Evolutionary conservation across 2,113 vertebrate species (phyloP).

Genomic region (Cephalophus harveyi): DNA sequence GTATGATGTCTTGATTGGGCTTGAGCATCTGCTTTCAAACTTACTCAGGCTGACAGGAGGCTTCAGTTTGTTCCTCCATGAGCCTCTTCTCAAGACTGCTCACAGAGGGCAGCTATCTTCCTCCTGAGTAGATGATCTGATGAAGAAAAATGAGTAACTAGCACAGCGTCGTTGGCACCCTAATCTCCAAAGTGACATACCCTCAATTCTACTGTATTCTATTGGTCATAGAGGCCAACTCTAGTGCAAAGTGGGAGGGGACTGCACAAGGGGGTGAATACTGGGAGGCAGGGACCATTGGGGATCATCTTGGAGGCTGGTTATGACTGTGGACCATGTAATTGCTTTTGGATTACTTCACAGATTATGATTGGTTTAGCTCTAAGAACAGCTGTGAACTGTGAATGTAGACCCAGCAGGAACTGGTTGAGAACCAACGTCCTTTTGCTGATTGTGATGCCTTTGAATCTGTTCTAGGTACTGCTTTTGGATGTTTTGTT

Average conservation of each 20-base stretch:
- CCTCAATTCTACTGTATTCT: neutral
- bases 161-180: neutral
- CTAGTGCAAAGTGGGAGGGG: neutral
- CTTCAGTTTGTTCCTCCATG: neutral
- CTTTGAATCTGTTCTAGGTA: neutral
- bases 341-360: neutral
- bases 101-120: neutral
- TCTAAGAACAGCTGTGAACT: neutral
- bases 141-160: neutral
- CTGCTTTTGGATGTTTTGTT: neutral
- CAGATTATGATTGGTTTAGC: neutral
- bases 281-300: neutral
- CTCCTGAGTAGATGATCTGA: neutral
- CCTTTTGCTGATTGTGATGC: neutral
- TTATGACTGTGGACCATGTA: neutral
- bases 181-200: neutral
- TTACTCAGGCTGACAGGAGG: neutral
- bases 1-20: neutral
- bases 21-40: neutral
- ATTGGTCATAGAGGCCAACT: neutral
- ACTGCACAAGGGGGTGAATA: neutral
- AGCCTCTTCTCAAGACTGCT: neutral
- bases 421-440: neutral
- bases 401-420: neutral
- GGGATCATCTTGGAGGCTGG: neutral